Conservation (phyloP, 1,140 invertebrate genomes). For the Hestina assimilis region DNA sequence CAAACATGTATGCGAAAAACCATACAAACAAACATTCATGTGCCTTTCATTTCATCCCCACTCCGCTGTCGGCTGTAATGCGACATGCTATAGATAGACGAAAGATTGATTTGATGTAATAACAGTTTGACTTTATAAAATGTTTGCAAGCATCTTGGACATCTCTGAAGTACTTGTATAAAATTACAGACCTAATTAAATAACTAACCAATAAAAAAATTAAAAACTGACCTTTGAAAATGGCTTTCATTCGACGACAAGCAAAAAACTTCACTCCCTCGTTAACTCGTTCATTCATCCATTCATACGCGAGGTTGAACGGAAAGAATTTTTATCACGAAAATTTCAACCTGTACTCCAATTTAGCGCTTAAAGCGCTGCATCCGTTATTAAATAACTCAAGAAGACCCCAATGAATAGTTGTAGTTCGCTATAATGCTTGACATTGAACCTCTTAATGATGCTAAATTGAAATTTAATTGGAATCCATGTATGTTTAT, state of each 20-base stretch:
- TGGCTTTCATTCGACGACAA: slow-evolving; percentile 10
- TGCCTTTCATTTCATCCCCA: no score
- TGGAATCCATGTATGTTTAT: no score
- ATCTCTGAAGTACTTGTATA: no score
- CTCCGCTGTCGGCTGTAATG: no score
- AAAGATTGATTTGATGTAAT: no score
- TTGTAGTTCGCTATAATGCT: slow-evolving; percentile 6
- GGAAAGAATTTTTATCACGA: slow-evolving; percentile 18
- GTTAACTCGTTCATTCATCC: slow-evolving; percentile 14
- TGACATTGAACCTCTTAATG: slow-evolving; percentile 10
- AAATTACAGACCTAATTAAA: no score
- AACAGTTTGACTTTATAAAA: no score
- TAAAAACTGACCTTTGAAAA: not conserved
- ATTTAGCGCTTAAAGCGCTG: slow-evolving; percentile 12
- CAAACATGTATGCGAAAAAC: no score
- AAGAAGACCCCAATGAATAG: slow-evolving; percentile 7
- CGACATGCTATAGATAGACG: no score
- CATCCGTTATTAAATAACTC: slow-evolving; percentile 21
- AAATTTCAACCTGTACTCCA: slow-evolving; percentile 15
- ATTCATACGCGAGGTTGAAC: slow-evolving; percentile 3
- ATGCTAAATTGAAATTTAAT: no score
- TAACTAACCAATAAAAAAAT: not conserved
- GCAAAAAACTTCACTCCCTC: slow-evolving; percentile 16
- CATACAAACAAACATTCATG: no score
- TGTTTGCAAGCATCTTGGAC: no score